Evolutionary conservation across 1,140 invertebrate species (phyloP).

Genomic region (Heliothis virescens): DNA sequence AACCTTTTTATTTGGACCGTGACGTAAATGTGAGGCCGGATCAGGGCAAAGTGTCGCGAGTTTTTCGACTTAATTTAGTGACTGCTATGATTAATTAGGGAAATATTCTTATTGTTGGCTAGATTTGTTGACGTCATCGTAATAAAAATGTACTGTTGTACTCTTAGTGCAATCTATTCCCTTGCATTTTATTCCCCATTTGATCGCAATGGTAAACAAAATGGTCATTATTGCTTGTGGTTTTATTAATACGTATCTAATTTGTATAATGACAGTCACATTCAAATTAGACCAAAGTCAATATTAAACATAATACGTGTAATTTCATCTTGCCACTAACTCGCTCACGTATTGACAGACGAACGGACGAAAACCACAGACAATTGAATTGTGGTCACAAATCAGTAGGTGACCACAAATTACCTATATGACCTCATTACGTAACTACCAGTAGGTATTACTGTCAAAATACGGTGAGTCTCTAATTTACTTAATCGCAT

Average conservation of each 20-base stretch:
- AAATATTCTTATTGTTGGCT: neutral
- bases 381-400: slow-evolving; percentile 33
- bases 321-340: slow-evolving; percentile 10
- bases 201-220: no score
- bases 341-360: slow-evolving; percentile 9
- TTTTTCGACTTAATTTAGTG: slow-evolving; percentile 27
- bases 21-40: slow-evolving; percentile 34
- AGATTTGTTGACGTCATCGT: neutral
- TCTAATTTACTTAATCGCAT: no score
- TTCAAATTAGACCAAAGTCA: neutral
- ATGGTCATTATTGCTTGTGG: no score
- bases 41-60: slow-evolving; percentile 19
- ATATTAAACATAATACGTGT: neutral
- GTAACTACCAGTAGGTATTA: neutral
- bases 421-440: slow-evolving; percentile 3
- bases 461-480: no score
- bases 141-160: neutral
- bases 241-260: no score
- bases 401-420: slow-evolving; percentile 18
- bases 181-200: no score
- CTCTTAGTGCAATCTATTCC: no score
- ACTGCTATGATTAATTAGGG: slow-evolving; percentile 45
- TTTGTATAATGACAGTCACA: no score
- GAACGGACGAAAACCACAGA: slow-evolving; percentile 9
- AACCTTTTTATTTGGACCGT: slow-evolving; percentile 42